phyloP scores from a whole-genome alignment of 1,140 invertebrate genomes.

The Hypsibius dujardini region DNA sequence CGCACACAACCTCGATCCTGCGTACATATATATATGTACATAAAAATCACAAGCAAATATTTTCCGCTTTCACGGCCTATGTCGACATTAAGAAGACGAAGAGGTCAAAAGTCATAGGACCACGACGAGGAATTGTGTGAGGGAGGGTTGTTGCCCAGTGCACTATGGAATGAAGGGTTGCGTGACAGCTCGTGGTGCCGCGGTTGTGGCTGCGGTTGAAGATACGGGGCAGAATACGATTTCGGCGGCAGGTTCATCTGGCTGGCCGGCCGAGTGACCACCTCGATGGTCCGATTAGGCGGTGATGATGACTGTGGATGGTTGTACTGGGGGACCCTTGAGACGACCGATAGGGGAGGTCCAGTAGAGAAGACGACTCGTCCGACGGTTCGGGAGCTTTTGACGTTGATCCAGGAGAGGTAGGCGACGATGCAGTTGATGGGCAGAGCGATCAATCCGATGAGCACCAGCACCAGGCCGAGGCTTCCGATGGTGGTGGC shows the following conservation, averaged over 20 bases:
- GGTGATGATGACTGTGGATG: not conserved
- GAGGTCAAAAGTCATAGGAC: not conserved
- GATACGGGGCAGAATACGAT: not conserved
- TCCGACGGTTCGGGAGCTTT: not conserved
- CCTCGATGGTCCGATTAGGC: not conserved
- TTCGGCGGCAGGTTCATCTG: not conserved
- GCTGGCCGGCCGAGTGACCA: conserved; percentile 14
- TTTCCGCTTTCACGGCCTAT: too few species aligned
- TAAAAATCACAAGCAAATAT: too few species aligned
- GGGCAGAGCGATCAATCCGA: not conserved
- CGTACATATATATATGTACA: too few species aligned
- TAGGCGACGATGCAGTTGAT: not conserved
- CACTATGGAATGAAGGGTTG: not conserved
- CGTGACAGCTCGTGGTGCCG: not conserved
- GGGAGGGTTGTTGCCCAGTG: not conserved
- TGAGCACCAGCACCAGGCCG: not conserved
- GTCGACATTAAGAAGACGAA: too few species aligned
- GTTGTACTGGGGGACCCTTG: too few species aligned
- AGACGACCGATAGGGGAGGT: not conserved
- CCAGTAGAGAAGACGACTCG: not conserved
- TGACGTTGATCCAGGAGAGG: not conserved
- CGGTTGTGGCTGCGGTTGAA: not conserved
- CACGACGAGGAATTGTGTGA: not conserved
- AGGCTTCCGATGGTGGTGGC: not conserved
- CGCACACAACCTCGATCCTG: too few species aligned